phyloP scores from a whole-genome alignment of 2,888 invertebrate genomes.

The Melinopterus prodromus region DNA sequence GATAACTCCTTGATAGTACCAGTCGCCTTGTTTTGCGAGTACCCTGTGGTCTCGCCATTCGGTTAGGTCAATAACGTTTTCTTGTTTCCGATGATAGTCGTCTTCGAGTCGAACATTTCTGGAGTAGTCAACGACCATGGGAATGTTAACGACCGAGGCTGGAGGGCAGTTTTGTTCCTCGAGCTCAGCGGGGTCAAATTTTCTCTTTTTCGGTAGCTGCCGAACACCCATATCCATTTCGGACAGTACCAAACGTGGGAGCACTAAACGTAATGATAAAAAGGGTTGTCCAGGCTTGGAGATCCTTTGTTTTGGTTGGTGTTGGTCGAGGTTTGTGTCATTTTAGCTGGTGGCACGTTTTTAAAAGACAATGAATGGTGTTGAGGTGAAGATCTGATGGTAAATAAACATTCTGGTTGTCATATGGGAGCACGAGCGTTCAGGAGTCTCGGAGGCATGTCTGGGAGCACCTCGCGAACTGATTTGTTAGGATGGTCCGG shows the following conservation, averaged over 20 bases:
- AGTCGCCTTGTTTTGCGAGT: constrained; percentile 83
- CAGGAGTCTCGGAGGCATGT: background rate
- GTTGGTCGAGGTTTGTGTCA: constrained; percentile 8
- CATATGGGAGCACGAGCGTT: constrained; percentile 46
- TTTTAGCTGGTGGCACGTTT: constrained; percentile 39
- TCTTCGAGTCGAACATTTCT: constrained; percentile 50
- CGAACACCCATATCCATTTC: constrained; percentile 67
- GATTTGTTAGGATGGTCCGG: constrained; percentile 40
- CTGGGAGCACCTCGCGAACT: background rate
- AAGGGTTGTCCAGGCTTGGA: constrained; percentile 28
- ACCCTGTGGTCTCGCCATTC: constrained; percentile 96
- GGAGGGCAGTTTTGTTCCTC: constrained; percentile 68
- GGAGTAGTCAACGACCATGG: constrained; percentile 55
- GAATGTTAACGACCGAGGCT: constrained; percentile 33
- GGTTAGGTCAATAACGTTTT: constrained; percentile 76
- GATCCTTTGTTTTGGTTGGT: constrained; percentile 12
- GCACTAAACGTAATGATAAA: constrained; percentile 26
- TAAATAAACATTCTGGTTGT: constrained; percentile 59
- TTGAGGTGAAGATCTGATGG: constrained; percentile 48
- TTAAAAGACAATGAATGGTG: constrained; percentile 57
- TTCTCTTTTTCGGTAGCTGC: constrained; percentile 93
- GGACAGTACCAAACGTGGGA: constrained; percentile 38
- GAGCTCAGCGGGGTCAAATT: constrained; percentile 81
- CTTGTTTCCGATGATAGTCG: constrained; percentile 47
- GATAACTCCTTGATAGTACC: constrained; percentile 90